Percentiles rank a stretch among this genome's conserved stretches.
Evolutionary conservation across 2,888 invertebrate genomes (phyloP).

Genomic region (Drosophila pseudotakahashii): DNA sequence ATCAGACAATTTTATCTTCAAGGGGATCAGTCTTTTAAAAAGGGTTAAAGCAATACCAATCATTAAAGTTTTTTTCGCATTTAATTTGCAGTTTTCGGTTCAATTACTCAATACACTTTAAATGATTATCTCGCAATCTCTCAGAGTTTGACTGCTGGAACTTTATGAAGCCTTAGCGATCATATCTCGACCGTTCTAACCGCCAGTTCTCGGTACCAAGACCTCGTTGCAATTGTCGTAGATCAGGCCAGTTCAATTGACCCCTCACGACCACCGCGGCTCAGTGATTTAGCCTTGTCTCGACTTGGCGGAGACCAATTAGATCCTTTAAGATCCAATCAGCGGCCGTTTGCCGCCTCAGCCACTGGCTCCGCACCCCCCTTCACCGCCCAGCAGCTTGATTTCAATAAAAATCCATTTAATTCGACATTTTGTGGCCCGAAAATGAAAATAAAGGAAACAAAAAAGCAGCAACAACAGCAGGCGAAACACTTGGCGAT

Average conservation of each 20-base stretch:
- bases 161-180: slow-evolving; percentile 37
- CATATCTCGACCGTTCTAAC: slow-evolving; percentile 35
- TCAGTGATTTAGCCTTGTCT: slow-evolving; percentile 42
- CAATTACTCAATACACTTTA: slow-evolving; percentile 40
- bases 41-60: slow-evolving; percentile 6
- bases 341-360: slow-evolving; percentile 42
- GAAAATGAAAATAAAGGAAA: slow-evolving; percentile 43
- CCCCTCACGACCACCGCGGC: slow-evolving; percentile 44
- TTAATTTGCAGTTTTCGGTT: slow-evolving; percentile 43
- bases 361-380: slow-evolving; percentile 7
- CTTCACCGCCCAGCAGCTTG: slow-evolving; percentile 54
- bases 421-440: slow-evolving; percentile 80
- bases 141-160: slow-evolving; percentile 22
- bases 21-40: background rate
- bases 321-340: slow-evolving; percentile 55
- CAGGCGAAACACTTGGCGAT: slow-evolving; percentile 74
- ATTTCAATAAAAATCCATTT: slow-evolving; percentile 79
- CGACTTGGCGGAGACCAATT: slow-evolving; percentile 45
- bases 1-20: background rate
- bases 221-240: slow-evolving; percentile 38
- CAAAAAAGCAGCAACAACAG: slow-evolving; percentile 17
- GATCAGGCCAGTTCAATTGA: slow-evolving; percentile 40
- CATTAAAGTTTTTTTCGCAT: slow-evolving; percentile 9
- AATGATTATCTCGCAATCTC: slow-evolving; percentile 44
- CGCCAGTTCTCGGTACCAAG: slow-evolving; percentile 19